Evolutionary conservation across 2,888 invertebrate species (phyloP).

Genomic region (Panzeria rudis): DNA sequence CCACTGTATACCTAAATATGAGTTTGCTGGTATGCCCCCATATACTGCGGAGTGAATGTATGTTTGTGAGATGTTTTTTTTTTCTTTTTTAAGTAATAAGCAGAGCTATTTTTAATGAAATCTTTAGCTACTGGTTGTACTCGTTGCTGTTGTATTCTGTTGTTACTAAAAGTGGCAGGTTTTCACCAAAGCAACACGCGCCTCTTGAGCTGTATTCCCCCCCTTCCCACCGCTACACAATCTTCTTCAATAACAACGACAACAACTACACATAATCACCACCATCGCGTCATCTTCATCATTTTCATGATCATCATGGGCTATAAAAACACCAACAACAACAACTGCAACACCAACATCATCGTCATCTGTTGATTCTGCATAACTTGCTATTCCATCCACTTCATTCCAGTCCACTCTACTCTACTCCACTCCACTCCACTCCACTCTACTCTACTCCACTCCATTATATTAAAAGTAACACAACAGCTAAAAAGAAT

Average conservation of each 20-base stretch:
- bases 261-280: slow-evolving; percentile 43
- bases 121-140: slow-evolving; percentile 71
- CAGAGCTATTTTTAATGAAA: slow-evolving; percentile 68
- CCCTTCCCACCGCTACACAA: background rate
- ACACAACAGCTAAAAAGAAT: slow-evolving; percentile 34
- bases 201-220: slow-evolving; percentile 32
- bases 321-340: slow-evolving; percentile 14
- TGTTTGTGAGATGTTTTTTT: slow-evolving; percentile 34
- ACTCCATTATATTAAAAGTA: slow-evolving; percentile 16
- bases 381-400: slow-evolving; percentile 59
- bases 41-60: background rate
- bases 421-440: slow-evolving; percentile 1
- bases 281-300: slow-evolving; percentile 44
- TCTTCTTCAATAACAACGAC: background rate
- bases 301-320: slow-evolving; percentile 52
- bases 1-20: slow-evolving; percentile 14
- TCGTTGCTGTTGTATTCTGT: slow-evolving; percentile 54
- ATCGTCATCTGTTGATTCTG: slow-evolving; percentile 58
- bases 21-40: background rate
- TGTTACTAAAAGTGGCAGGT: slow-evolving; percentile 65
- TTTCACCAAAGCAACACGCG: slow-evolving; percentile 66
- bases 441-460: slow-evolving; percentile 1
- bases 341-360: slow-evolving; percentile 26
- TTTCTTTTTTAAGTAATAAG: slow-evolving; percentile 53
- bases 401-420: too few relatives aligned